phyloP scores from a whole-genome alignment of 64 coral and sea anemone species.

The Actinia tenebrosa region DNA sequence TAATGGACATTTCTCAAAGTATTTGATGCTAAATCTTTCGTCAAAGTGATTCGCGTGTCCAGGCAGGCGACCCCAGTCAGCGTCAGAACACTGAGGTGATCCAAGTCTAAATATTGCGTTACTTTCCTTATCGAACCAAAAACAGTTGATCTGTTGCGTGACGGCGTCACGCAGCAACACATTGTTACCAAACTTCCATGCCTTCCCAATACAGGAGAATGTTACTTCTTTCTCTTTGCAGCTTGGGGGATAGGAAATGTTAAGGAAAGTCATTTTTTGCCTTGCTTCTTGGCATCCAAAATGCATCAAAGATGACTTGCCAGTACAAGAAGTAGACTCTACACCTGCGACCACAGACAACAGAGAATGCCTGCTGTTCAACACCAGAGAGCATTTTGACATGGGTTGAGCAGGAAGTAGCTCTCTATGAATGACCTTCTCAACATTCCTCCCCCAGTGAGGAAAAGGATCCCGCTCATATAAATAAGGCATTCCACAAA shows the following conservation, averaged over 20 bases:
- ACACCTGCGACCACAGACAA: neutral
- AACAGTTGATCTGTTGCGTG: constrained; percentile 23
- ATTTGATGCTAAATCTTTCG: constrained; percentile 33
- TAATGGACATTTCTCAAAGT: constrained; percentile 47
- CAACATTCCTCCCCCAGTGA: constrained; percentile 83
- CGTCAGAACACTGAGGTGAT: constrained; percentile 75
- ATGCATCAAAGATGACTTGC: neutral
- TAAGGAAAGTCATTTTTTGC: neutral
- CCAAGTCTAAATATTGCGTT: constrained; percentile 55
- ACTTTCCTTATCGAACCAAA: constrained; percentile 49
- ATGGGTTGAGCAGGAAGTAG: neutral
- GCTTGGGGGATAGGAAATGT: constrained; percentile 17
- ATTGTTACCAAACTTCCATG: constrained; percentile 39
- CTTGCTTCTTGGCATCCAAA: constrained; percentile 21
- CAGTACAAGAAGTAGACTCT: neutral
- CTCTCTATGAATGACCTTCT: constrained; percentile 43
- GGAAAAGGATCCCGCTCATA: constrained; percentile 44
- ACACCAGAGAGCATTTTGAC: neutral
- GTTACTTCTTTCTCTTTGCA: constrained; percentile 17
- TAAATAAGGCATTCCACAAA: constrained; percentile 48
- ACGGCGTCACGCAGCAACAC: constrained; percentile 22
- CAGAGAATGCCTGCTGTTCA: constrained; percentile 17
- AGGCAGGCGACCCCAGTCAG: constrained; percentile 33
- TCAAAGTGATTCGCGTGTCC: constrained; percentile 11
- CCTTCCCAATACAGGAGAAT: constrained; percentile 29